Percentiles rank a stretch among this genome's conserved stretches.
Conservation (phyloP, 2,113 vertebrate species). For the Hyperopisus bebe region DNA sequence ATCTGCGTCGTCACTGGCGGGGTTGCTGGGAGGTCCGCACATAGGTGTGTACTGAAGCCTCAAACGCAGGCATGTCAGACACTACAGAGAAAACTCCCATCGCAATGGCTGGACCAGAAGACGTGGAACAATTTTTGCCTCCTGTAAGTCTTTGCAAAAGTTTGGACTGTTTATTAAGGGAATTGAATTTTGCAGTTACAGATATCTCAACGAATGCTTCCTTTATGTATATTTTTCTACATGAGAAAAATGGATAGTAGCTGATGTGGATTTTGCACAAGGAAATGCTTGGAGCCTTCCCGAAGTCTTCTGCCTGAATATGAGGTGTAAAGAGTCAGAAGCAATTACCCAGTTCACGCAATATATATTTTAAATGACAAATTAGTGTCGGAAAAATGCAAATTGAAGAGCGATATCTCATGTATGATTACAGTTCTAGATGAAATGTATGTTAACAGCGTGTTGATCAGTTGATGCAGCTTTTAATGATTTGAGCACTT, state of each 20-base stretch:
- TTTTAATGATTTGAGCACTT: neutral
- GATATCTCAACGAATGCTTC: neutral
- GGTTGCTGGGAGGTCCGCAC: neutral
- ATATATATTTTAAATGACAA: neutral
- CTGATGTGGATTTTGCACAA: neutral
- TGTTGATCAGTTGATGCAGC: neutral
- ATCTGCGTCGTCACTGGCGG: neutral
- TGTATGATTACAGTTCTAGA: neutral
- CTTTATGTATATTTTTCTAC: neutral
- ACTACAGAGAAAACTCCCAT: slow-evolving; percentile 67
- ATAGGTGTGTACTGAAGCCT: slow-evolving; percentile 21
- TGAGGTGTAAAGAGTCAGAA: neutral
- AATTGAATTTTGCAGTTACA: neutral
- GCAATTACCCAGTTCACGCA: neutral
- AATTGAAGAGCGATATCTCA: neutral
- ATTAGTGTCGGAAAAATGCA: neutral
- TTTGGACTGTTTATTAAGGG: neutral
- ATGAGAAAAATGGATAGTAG: neutral
- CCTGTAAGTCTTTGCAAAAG: slow-evolving; percentile 61
- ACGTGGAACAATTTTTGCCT: slow-evolving; percentile 60
- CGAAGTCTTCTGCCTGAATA: neutral
- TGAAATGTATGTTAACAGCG: neutral
- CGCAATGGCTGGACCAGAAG: slow-evolving; percentile 60
- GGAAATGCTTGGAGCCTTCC: neutral
- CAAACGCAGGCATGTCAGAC: slow-evolving; percentile 51